Conservation (phyloP, 1,140 invertebrate genomes). For the Holotrichia oblita region DNA sequence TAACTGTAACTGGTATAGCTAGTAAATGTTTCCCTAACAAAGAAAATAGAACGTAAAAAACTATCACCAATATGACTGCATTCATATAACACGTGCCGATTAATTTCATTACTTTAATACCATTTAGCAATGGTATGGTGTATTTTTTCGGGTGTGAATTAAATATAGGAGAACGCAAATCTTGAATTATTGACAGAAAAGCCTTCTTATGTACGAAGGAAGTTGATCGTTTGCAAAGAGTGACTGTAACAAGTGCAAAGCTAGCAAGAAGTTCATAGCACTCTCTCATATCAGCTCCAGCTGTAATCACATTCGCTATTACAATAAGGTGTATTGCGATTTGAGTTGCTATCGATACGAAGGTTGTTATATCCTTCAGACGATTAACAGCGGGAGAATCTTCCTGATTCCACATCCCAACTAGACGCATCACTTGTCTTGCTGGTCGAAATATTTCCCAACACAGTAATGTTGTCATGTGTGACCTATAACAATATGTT, state of each 20-base stretch:
- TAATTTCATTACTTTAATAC: not conserved
- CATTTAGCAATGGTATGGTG: not conserved
- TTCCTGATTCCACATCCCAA: not conserved
- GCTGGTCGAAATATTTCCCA: not conserved
- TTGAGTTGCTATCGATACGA: too few relatives aligned
- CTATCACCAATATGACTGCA: not conserved
- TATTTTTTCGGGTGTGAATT: not conserved
- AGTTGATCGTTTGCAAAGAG: too few relatives aligned
- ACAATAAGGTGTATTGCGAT: too few relatives aligned
- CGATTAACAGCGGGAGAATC: too few relatives aligned
- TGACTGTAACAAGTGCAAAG: too few relatives aligned
- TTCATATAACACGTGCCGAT: not conserved
- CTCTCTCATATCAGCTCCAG: too few relatives aligned
- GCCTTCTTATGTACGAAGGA: not conserved
- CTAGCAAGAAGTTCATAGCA: too few relatives aligned
- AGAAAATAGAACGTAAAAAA: not conserved
- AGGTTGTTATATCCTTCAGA: too few relatives aligned
- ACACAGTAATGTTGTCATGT: not conserved
- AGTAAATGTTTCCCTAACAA: not conserved
- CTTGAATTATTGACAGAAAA: not conserved
- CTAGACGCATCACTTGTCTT: not conserved
- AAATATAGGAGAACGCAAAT: not conserved
- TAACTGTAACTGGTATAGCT: not conserved
- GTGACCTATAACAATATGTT: not conserved
- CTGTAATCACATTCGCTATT: too few relatives aligned